Evolutionary conservation across 2,888 invertebrate species (phyloP), one percentile per base, ranked within the genome.

Genomic region (Drosophila cracens): DNA sequence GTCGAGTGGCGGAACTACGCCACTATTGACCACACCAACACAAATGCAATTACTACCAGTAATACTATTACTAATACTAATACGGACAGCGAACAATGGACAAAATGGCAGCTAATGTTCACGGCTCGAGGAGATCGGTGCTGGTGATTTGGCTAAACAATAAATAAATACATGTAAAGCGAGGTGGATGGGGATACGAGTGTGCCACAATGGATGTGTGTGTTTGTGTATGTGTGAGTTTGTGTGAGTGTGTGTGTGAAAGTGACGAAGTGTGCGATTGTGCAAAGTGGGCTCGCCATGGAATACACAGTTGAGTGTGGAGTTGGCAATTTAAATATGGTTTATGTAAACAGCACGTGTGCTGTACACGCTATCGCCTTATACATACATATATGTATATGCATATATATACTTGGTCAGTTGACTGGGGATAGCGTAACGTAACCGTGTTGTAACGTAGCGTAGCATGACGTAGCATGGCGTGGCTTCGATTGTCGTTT

Each of bases 261-360:
- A 46, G 46, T 46, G 46, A 46, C 46, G 46, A 46, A 25, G 46
- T 46, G 21, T 46, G 46, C 46, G 25, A 46, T 25, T 61, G 48
- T 62, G 54, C 43, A 29, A 53, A 29, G 62, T 58, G 49, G 34
- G 49, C 7, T 60, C 48, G 31, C 25, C 46, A 16, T 40, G 48
- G 43, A 63, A 54, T 34, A 65, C 60, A 56, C 53, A 59, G 61
- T 67, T 38, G 51, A 63, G 73, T 56, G 82, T 63, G 49, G 82
- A 78, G 79, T 81, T 81, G 82, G 79, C 70, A 85, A 89, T 85
- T 85, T 85, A 85, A 89, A 85, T 87, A 89, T 89, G 69, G 68
- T 76, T 82, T 79, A 79, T 82, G 80, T 83, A 70, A 79, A 71
- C 82, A 63, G 67, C 67, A 65, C 61, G 68, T 81, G 64, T 78